phyloP scores from a whole-genome alignment of 2,888 invertebrate genomes.

The Cosmia pyralina region DNA sequence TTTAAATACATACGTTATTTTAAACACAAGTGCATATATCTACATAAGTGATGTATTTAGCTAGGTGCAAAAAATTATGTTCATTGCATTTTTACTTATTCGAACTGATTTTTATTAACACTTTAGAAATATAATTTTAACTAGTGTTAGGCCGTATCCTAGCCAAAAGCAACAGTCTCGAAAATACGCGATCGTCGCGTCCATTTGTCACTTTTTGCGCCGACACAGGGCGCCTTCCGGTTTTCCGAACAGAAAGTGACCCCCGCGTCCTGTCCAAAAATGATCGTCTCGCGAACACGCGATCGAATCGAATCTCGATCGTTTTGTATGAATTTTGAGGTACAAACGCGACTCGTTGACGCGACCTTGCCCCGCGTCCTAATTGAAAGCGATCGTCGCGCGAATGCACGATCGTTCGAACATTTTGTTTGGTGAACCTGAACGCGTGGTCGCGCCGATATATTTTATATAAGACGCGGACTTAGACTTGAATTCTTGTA shows the following conservation, averaged over 20 bases:
- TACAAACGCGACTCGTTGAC: too few relatives aligned
- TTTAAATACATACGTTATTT: background rate
- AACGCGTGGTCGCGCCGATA: too few relatives aligned
- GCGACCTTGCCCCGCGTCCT: background rate
- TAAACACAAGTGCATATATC: background rate
- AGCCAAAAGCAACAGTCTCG: background rate
- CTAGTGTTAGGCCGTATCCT: background rate
- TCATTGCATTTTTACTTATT: background rate
- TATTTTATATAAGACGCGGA: too few relatives aligned
- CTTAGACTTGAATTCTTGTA: slow-evolving; percentile 20
- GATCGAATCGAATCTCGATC: background rate
- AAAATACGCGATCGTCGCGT: background rate
- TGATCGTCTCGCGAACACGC: too few relatives aligned
- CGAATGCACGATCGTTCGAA: too few relatives aligned
- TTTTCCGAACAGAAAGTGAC: background rate
- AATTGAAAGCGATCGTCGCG: too few relatives aligned
- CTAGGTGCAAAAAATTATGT: background rate
- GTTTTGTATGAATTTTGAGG: too few relatives aligned
- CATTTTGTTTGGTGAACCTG: too few relatives aligned
- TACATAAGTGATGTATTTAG: slow-evolving; percentile 10
- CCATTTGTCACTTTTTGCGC: background rate
- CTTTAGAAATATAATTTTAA: background rate
- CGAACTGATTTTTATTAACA: background rate
- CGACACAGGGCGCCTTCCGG: background rate
- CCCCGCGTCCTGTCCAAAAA: background rate